These are phyloP conservation scores for Enchytraeus crypticus DNA, from an alignment of 2,888 invertebrate genomes.

Conservation along the genomic window DNA sequence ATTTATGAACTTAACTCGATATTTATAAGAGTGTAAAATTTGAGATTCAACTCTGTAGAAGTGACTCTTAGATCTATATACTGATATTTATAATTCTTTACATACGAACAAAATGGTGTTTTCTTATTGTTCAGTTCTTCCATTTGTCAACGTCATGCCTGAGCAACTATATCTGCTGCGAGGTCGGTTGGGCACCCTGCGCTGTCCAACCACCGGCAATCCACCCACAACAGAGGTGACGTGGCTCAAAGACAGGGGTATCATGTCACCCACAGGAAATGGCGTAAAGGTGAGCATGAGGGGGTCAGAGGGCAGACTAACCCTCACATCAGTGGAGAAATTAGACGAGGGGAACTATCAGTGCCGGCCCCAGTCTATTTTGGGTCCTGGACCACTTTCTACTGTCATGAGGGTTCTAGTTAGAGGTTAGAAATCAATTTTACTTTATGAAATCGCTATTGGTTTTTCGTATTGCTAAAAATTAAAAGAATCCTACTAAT, in stretches of 20 bases:
- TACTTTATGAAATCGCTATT: too few relatives aligned
- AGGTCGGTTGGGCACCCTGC: constrained; percentile 71
- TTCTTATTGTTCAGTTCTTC: neutral
- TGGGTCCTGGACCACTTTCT: neutral
- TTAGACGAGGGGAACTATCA: neutral
- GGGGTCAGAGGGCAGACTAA: neutral
- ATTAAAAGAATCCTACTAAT: too few relatives aligned
- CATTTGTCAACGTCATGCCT: constrained; percentile 8
- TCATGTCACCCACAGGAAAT: too few relatives aligned
- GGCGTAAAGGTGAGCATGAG: too few relatives aligned
- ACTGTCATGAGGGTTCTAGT: neutral
- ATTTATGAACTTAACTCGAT: too few relatives aligned
- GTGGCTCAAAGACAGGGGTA: too few relatives aligned
- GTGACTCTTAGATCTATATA: too few relatives aligned
- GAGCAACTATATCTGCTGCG: constrained; percentile 50
- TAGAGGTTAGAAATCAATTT: neutral
- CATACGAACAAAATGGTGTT: too few relatives aligned
- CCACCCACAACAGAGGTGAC: neutral
- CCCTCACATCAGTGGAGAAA: neutral
- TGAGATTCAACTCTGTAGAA: too few relatives aligned
- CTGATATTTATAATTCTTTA: too few relatives aligned
- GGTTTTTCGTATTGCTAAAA: too few relatives aligned
- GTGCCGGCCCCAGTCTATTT: neutral
- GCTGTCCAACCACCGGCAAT: neutral
- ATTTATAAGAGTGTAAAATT: too few relatives aligned